Percentiles rank a stretch among this genome's conserved stretches.
Conservation (phyloP, 1,140 invertebrate genomes). For the Heliconius melpomene region DNA sequence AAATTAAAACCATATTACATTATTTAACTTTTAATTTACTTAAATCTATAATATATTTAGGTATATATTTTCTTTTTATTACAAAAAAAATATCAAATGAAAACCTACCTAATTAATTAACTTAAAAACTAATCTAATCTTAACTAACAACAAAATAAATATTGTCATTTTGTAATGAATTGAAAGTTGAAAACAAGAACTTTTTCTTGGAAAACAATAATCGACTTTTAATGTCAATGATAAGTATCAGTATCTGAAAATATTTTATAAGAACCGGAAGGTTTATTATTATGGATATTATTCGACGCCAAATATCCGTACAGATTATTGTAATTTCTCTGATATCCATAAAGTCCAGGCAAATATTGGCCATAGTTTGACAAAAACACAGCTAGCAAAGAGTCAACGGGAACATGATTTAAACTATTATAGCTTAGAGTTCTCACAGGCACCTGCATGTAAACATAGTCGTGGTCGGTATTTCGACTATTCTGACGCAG, state of each 20-base stretch:
- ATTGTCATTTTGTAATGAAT: not conserved
- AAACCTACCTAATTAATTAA: no score
- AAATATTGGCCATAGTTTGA: constrained; percentile 84
- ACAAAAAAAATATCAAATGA: no score
- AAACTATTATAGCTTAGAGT: constrained; percentile 74
- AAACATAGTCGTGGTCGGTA: constrained; percentile 34
- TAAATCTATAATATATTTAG: no score
- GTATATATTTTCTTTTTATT: no score
- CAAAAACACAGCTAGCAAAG: constrained; percentile 81
- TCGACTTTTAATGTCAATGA: constrained; percentile 35
- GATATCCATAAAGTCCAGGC: constrained; percentile 60
- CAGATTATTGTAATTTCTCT: constrained; percentile 74
- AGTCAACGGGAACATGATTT: constrained; percentile 82
- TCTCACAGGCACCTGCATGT: constrained; percentile 44
- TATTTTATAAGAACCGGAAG: constrained; percentile 83
- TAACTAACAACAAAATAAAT: not conserved
- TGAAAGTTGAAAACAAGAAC: no score
- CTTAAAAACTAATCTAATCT: no score
- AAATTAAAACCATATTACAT: no score
- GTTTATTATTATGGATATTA: constrained; percentile 84
- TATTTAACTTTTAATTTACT: no score
- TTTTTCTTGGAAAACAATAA: no score
- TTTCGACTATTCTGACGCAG: constrained; percentile 43
- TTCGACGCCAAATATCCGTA: constrained; percentile 83
- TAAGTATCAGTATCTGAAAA: constrained; percentile 67